phyloP scores from a whole-genome alignment of 2,113 vertebrate species.

The Struthio camelus region DNA sequence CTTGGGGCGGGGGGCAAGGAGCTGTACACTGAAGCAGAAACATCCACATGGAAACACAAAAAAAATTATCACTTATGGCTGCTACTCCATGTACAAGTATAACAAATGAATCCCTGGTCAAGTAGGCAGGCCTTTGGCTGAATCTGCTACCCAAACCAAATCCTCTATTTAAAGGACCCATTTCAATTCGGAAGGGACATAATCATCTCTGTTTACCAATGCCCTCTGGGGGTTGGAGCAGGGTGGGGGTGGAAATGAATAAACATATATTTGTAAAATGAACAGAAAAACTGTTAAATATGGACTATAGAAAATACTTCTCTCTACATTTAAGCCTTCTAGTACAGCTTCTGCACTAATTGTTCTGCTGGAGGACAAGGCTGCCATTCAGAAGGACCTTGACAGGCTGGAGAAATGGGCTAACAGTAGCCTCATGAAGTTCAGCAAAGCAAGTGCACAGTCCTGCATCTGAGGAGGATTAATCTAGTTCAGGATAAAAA shows the following conservation, averaged over 20 bases:
- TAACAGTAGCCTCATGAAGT: neutral
- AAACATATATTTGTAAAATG: neutral
- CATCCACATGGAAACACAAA: neutral
- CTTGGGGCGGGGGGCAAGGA: neutral
- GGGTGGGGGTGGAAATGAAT: neutral
- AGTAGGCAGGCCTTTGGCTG: neutral
- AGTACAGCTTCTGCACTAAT: neutral
- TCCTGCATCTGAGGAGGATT: neutral
- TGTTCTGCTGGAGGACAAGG: neutral
- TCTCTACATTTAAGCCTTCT: neutral
- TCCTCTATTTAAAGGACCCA: neutral
- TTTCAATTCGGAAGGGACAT: neutral
- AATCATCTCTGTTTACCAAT: neutral
- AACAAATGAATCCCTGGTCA: neutral
- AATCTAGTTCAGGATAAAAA: neutral
- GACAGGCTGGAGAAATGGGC: neutral
- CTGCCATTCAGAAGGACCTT: neutral
- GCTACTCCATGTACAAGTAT: neutral
- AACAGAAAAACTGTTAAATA: neutral
- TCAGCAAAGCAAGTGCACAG: neutral
- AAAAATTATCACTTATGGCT: neutral
- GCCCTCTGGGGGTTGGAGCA: neutral
- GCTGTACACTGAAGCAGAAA: neutral
- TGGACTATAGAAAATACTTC: neutral
- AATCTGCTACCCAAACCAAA: neutral